Evolutionary conservation across 2,797 vertebrate genomes (phyloP).

Genomic region (Halcyon chelicuti): DNA sequence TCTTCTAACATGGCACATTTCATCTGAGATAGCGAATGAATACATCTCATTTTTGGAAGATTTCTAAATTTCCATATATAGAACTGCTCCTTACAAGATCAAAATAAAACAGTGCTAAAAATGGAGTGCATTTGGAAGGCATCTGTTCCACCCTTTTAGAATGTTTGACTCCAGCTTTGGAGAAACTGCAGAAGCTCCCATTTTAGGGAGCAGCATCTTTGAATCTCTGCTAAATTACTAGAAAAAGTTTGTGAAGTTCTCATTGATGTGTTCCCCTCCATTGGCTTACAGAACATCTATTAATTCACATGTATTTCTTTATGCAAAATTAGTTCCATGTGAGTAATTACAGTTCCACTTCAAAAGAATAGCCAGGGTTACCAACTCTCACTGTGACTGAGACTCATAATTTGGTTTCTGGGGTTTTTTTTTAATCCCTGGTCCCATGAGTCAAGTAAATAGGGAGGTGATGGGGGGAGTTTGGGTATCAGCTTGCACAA

Average conservation of each 20-base stretch:
- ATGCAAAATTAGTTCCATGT: neutral
- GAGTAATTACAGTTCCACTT: neutral
- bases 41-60: slow-evolving; percentile 7
- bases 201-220: neutral
- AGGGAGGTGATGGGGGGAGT: too few relatives aligned
- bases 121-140: neutral
- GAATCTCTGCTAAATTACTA: neutral
- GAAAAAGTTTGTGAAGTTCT: neutral
- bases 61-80: slow-evolving; percentile 24
- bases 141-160: neutral
- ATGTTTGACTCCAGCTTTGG: neutral
- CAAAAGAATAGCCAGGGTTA: neutral
- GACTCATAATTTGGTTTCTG: neutral
- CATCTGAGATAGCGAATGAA: slow-evolving; percentile 8
- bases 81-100: neutral
- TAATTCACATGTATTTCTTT: neutral
- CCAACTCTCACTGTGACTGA: neutral
- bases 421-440: neutral
- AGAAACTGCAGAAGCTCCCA: neutral
- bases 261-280: neutral
- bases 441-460: neutral
- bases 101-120: slow-evolving; percentile 20
- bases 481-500: neutral
- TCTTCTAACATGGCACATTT: slow-evolving; percentile 43
- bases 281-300: neutral